Conservation (phyloP, 2,888 invertebrate species). For the Pyrgus malvae region DNA sequence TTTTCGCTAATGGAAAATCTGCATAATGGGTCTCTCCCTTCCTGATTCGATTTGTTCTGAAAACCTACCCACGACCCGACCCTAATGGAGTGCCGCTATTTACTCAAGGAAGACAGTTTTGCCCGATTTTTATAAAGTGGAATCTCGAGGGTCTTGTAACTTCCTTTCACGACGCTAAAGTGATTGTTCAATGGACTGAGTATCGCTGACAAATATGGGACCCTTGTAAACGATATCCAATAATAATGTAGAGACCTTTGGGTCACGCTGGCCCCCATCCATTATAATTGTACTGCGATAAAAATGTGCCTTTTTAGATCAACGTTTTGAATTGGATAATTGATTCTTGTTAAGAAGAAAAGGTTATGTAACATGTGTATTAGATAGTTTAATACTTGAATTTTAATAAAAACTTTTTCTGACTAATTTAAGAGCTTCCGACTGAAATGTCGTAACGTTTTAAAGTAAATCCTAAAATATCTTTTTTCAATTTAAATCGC, state of each 20-base stretch:
- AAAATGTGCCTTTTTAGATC: neutral
- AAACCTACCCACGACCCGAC: slow-evolving; percentile 52
- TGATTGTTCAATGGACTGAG: slow-evolving; percentile 47
- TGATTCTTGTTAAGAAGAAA: neutral
- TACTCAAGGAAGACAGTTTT: slow-evolving; percentile 58
- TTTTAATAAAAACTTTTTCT: too few relatives aligned
- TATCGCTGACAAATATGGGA: slow-evolving; percentile 51
- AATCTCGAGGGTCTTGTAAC: slow-evolving; percentile 51
- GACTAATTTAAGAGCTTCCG: too few relatives aligned
- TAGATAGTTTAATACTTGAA: too few relatives aligned
- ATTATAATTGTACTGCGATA: slow-evolving; percentile 40
- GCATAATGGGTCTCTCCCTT: slow-evolving; percentile 67
- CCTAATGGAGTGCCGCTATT: slow-evolving; percentile 66
- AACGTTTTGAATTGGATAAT: neutral
- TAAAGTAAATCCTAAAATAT: too few relatives aligned
- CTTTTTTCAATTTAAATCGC: too few relatives aligned
- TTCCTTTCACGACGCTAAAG: slow-evolving; percentile 53
- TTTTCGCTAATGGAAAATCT: slow-evolving; percentile 76
- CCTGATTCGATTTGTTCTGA: slow-evolving; percentile 71
- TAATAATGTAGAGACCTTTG: slow-evolving; percentile 50
- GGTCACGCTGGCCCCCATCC: slow-evolving; percentile 50
- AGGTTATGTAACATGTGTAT: neutral
- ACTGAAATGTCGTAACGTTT: too few relatives aligned
- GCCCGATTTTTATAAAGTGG: slow-evolving; percentile 54
- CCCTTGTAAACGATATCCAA: slow-evolving; percentile 67